Evolutionary conservation across 2,113 vertebrate species (phyloP).

Genomic region (Hypomesus transpacificus): DNA sequence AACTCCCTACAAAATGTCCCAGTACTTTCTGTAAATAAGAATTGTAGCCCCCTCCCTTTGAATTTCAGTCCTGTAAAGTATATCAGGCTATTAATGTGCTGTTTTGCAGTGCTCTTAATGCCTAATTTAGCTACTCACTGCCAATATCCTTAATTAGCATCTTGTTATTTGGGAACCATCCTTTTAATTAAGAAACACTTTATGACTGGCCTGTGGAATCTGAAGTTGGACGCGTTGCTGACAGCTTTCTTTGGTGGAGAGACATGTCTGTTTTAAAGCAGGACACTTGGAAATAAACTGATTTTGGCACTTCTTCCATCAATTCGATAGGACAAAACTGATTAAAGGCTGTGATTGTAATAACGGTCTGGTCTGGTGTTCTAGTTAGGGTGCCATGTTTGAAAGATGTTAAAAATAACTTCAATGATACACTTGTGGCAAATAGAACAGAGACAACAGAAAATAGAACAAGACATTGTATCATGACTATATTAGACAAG

Average conservation of each 20-base stretch:
- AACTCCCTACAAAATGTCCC: slow-evolving; percentile 8
- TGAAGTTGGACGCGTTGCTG: not conserved
- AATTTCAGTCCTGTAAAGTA: slow-evolving; percentile 12
- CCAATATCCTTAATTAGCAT: slow-evolving; percentile 38
- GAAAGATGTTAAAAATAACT: slow-evolving; percentile 14
- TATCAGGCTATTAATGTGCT: slow-evolving; percentile 32
- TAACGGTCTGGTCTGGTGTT: not conserved
- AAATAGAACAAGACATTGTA: not conserved
- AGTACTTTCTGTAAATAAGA: slow-evolving; percentile 25
- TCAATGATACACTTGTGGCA: slow-evolving; percentile 1
- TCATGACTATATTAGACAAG: not conserved
- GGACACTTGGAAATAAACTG: slow-evolving; percentile 4
- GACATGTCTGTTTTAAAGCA: not conserved
- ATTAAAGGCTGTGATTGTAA: slow-evolving; percentile 15
- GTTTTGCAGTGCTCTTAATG: slow-evolving; percentile 15
- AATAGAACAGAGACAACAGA: slow-evolving; percentile 8
- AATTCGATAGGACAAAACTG: not conserved
- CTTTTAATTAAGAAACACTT: slow-evolving; percentile 28
- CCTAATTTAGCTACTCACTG: slow-evolving; percentile 19
- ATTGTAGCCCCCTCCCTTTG: not conserved
- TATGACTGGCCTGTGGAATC: not conserved
- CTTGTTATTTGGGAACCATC: slow-evolving; percentile 22
- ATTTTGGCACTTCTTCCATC: slow-evolving; percentile 3
- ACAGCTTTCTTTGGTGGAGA: slow-evolving; percentile 1
- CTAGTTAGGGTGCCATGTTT: slow-evolving; percentile 8